Evolutionary conservation across 2,797 vertebrate genomes (phyloP).

Genomic region (Xerus rutilus): DNA sequence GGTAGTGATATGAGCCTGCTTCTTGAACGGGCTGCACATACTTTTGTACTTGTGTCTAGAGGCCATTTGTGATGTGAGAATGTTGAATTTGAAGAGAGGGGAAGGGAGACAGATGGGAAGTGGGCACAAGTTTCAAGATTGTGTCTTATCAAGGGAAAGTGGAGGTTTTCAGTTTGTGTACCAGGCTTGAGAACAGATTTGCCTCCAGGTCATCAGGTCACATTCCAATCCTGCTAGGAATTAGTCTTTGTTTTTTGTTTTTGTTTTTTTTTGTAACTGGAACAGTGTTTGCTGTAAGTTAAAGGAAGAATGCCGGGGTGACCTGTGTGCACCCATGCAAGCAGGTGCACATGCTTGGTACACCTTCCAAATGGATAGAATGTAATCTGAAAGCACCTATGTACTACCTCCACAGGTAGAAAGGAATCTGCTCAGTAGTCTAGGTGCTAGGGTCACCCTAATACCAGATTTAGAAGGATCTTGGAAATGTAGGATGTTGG

Average conservation of each 20-base stretch:
- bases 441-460: background rate
- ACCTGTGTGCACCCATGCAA: accelerated
- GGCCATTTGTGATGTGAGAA: background rate
- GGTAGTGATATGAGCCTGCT: background rate
- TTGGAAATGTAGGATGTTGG: background rate
- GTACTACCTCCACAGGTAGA: background rate
- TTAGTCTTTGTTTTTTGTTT: background rate
- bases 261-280: background rate
- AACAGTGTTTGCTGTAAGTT: background rate
- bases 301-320: background rate
- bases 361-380: accelerated
- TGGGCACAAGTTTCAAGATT: background rate
- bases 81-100: background rate
- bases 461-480: background rate
- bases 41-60: background rate
- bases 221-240: background rate
- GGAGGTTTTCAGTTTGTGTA: background rate
- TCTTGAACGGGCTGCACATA: background rate
- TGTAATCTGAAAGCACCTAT: background rate
- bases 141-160: background rate
- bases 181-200: background rate
- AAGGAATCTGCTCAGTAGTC: background rate
- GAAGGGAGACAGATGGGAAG: background rate
- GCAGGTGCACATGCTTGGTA: background rate
- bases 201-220: background rate